These are phyloP conservation scores for Enteromius thamalakanensis DNA, from an alignment of 2,797 vertebrate genomes.

Conservation along the genomic window DNA sequence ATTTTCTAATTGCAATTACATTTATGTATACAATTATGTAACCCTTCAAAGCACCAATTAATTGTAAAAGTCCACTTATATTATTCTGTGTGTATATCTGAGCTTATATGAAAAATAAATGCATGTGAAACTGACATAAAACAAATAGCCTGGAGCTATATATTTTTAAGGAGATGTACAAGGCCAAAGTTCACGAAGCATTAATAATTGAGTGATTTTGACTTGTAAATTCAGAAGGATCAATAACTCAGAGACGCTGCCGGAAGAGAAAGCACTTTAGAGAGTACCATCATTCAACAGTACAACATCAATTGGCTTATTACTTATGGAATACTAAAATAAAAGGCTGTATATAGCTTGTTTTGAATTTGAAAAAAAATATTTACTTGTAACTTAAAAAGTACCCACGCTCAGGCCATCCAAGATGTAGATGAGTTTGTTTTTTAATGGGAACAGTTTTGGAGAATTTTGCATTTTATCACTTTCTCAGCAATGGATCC, in stretches of 20 bases:
- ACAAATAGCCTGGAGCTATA: not conserved
- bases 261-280: not conserved
- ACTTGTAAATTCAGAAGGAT: constrained; percentile 7
- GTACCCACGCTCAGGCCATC: not conserved
- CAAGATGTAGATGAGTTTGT: not conserved
- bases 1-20: no score
- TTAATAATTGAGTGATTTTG: constrained; percentile 39
- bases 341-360: not conserved
- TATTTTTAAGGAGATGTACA: not conserved
- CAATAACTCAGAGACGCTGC: constrained; percentile 14
- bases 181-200: constrained; percentile 19
- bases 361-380: not conserved
- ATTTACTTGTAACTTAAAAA: not conserved
- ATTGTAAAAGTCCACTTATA: no score
- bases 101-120: not conserved
- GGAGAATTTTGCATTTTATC: not conserved
- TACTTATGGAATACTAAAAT: not conserved
- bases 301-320: not conserved
- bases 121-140: not conserved
- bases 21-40: no score
- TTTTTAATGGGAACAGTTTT: not conserved
- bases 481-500: not conserved
- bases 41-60: no score
- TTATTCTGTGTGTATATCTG: not conserved
- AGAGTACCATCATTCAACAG: not conserved